These are phyloP conservation scores for Tetraodon nigroviridis DNA, from an alignment of 2,113 vertebrate species.

Conservation along the genomic window DNA sequence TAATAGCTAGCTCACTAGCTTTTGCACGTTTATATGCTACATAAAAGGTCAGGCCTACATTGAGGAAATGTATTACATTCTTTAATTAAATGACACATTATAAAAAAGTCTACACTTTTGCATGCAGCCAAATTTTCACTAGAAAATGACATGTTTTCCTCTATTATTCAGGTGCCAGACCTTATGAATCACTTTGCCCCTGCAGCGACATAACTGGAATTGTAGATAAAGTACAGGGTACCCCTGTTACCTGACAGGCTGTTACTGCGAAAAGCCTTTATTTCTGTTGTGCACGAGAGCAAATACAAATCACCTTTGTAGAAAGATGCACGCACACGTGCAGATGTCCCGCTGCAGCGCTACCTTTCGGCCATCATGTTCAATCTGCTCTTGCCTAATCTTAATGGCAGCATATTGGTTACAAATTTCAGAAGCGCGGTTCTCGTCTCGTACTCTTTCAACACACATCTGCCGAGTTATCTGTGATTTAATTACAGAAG, in stretches of 20 bases:
- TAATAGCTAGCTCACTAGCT: neutral
- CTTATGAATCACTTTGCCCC: conserved; percentile 36
- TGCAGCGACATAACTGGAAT: conserved; percentile 21
- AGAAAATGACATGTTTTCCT: conserved; percentile 17
- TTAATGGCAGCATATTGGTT: conserved; percentile 43
- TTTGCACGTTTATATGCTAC: neutral
- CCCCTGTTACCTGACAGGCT: conserved; percentile 38
- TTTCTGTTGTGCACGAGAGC: conserved; percentile 39
- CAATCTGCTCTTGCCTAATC: conserved; percentile 43
- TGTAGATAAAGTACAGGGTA: conserved; percentile 41
- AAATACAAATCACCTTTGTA: conserved; percentile 24
- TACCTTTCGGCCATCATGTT: conserved; percentile 30
- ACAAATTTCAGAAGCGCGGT: conserved; percentile 43
- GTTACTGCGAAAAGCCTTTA: conserved; percentile 41
- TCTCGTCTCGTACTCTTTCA: neutral
- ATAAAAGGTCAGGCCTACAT: neutral
- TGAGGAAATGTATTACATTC: conserved; percentile 16
- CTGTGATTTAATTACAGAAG: conserved; percentile 59
- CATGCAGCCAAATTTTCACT: conserved; percentile 2
- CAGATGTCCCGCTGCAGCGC: conserved; percentile 9
- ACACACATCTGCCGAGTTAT: neutral
- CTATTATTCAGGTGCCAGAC: conserved; percentile 16
- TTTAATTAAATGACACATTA: conserved; percentile 21
- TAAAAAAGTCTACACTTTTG: neutral
- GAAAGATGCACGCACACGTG: neutral